phyloP scores from a whole-genome alignment of 1,140 invertebrate species.

The Diploscapter pachys region DNA sequence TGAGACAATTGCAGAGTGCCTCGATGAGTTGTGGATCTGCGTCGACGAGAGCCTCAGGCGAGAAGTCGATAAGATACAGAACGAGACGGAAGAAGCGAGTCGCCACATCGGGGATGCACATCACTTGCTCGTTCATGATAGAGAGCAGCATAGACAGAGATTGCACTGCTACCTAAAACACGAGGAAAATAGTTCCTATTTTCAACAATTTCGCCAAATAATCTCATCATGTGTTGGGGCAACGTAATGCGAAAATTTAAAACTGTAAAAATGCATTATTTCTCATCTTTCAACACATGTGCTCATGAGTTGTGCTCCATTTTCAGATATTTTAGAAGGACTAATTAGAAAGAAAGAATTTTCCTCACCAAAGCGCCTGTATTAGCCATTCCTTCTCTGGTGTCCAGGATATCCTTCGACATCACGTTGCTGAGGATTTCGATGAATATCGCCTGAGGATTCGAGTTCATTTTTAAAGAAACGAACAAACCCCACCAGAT shows the following conservation, averaged over 20 bases:
- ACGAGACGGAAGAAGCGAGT: constrained; percentile 37
- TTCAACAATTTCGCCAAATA: too few species aligned
- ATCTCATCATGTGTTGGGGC: too few species aligned
- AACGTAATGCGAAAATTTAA: too few species aligned
- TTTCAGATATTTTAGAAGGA: too few species aligned
- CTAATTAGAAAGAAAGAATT: too few species aligned
- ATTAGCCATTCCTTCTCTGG: background rate
- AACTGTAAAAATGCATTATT: too few species aligned
- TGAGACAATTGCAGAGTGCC: constrained; percentile 27
- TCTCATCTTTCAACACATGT: too few species aligned
- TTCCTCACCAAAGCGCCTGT: constrained; percentile 15
- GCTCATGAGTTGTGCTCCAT: too few species aligned
- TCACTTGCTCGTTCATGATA: constrained; percentile 34
- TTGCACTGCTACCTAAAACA: constrained; percentile 13
- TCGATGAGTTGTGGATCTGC: constrained; percentile 24
- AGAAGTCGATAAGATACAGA: constrained; percentile 37
- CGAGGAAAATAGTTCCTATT: background rate
- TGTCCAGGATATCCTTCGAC: constrained; percentile 34
- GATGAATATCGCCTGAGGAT: constrained; percentile 21
- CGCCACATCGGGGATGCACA: constrained; percentile 33
- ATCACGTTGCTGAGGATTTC: constrained; percentile 37
- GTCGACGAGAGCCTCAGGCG: constrained; percentile 25
- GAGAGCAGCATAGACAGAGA: constrained; percentile 35
- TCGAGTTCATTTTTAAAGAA: too few species aligned
- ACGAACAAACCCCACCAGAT: constrained; percentile 11